Evolutionary conservation across 2,113 vertebrate species (phyloP).

Genomic region (Pan troglodytes): NHGRI_mPanTro3-v2.1_pri NC_072398.2:224220501-224221000

Average conservation of each 20-base stretch:
- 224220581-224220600: neutral
- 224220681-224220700: neutral
- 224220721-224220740: neutral
- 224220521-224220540: neutral
- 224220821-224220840: conserved; percentile 92
- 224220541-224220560: neutral
- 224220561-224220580: neutral
- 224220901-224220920: conserved; percentile 94
- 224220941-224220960: conserved; percentile 98
- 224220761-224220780: neutral
- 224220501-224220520: neutral
- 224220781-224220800: neutral
- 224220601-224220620: neutral
- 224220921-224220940: conserved; percentile 95
- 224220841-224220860: conserved; percentile 88
- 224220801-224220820: conserved; percentile 80
- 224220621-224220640: neutral
- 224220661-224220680: neutral
- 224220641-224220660: rapidly evolving
- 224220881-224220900: conserved; percentile 96
- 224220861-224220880: conserved; percentile 97
- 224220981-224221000: neutral
- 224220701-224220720: neutral
- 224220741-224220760: rapidly evolving
- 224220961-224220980: conserved; percentile 98